Base-by-base conservation (phyloP, 2,113 vertebrate species). In the Abramis brama region DNA sequence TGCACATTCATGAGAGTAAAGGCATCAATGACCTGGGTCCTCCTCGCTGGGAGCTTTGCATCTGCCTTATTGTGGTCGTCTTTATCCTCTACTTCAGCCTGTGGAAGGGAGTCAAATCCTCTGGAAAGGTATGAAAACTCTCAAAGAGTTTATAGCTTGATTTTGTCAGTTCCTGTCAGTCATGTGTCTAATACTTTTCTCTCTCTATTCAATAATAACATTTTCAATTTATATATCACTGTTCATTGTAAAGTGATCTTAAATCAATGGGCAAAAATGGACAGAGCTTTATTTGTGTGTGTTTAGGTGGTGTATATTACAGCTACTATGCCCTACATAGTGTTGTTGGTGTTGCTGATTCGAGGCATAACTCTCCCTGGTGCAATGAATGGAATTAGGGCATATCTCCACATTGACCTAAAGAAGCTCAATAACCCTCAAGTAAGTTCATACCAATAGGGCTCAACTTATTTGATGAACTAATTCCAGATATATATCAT, bases 61-160 rank as follows among this genome's bases (percentile, higher is more conserved):
- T 99, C 77, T 99, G 98, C 86, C 96, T 99, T 33, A 86, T 98
- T 57, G 93, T 95, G 25, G 97, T 99, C 11, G 94, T 98, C 66
- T 93, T 99, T 87, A 94, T 98, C 86, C 95, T 99, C 86, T 99
- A 96, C 93, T 99, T 99, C 91, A 99, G 98, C 91, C 94, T 99
- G 75, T 99, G 98, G 98, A 99, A 99, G 94, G 98, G 98, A 1
- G 98, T 99, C 92, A 99, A 99, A 92, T 98, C 98, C 3, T 99
- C 98, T 3, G 98, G 98, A 91, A 99, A 99, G 97, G 98, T 99
- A 70, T n/a, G 57, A 62, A 45, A 62, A 7, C 23, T 23, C 13
- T 62, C 27, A 70, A 70, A 36, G 9, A 9, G 36, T 19, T 33
- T 33, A 57, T 12, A 9, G 17, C 19, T 62, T 80, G 33, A 25